Conservation (phyloP, 2,113 vertebrate genomes). For the Sinosuthora webbiana region DNA sequence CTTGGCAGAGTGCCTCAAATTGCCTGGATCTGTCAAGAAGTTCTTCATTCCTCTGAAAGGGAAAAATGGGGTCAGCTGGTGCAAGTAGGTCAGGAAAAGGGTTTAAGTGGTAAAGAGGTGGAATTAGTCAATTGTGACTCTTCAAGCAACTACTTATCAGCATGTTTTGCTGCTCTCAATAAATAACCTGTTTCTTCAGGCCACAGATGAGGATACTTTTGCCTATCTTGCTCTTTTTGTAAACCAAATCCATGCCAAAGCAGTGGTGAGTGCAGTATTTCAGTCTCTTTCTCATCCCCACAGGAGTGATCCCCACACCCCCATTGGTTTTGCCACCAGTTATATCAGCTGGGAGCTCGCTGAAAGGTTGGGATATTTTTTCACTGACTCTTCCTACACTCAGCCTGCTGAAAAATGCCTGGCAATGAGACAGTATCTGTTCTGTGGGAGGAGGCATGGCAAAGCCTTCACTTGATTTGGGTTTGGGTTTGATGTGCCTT, state of each 20-base stretch:
- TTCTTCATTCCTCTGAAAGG: not conserved
- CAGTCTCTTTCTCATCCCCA: not conserved
- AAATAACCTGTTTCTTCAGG: not conserved
- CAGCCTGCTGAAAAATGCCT: not conserved
- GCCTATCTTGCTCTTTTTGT: not conserved
- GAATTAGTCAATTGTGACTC: not conserved
- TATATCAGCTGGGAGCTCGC: rapidly evolving
- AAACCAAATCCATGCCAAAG: not conserved
- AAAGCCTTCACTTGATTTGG: not conserved
- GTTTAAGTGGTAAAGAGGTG: not conserved
- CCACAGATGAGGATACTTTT: not conserved
- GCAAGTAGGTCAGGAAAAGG: not conserved
- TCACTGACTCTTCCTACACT: not conserved
- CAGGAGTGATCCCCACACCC: not conserved
- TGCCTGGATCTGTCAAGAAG: not conserved
- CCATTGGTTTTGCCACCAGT: not conserved
- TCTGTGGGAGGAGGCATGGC: not conserved
- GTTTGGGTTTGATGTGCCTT: not conserved
- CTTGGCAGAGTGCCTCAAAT: rapidly evolving
- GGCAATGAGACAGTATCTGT: not conserved
- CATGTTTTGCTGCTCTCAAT: not conserved
- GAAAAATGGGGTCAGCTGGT: not conserved
- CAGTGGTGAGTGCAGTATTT: rapidly evolving
- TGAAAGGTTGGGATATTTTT: not conserved
- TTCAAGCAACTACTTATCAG: not conserved